These are phyloP conservation scores for Philonicus albiceps DNA, from an alignment of 2,888 invertebrate genomes.

Conservation along the genomic window DNA sequence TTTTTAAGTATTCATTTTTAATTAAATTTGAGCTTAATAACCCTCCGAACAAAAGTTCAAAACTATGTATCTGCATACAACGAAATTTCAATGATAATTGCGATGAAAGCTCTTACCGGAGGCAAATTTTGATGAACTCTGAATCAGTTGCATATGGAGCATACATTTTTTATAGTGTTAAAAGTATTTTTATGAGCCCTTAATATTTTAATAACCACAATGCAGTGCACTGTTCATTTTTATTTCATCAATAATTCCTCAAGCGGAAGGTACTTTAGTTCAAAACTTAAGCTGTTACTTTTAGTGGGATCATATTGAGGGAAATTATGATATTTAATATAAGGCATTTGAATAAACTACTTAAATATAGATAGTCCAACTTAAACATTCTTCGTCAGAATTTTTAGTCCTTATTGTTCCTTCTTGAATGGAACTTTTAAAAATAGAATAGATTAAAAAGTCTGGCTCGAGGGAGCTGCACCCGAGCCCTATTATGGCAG, in stretches of 20 bases:
- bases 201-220: neutral
- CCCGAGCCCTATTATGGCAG: neutral
- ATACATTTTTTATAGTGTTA: neutral
- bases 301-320: neutral
- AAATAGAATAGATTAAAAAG: neutral
- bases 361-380: neutral
- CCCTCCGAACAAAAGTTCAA: too few relatives aligned
- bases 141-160: neutral
- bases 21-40: too few relatives aligned
- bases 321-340: neutral
- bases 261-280: neutral
- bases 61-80: too few relatives aligned
- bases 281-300: neutral
- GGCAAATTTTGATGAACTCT: neutral
- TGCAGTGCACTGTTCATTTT: neutral
- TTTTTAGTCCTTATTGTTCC: neutral
- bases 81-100: too few relatives aligned
- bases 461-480: neutral
- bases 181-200: neutral
- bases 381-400: neutral
- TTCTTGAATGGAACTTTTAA: neutral
- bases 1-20: too few relatives aligned
- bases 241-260: neutral
- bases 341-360: neutral
- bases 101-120: too few relatives aligned